A percentile compares a stretch with the other conserved stretches of the same genome.
Evolutionary conservation across 2,888 invertebrate species (phyloP).

Genomic region (Brachyptera risi): DNA sequence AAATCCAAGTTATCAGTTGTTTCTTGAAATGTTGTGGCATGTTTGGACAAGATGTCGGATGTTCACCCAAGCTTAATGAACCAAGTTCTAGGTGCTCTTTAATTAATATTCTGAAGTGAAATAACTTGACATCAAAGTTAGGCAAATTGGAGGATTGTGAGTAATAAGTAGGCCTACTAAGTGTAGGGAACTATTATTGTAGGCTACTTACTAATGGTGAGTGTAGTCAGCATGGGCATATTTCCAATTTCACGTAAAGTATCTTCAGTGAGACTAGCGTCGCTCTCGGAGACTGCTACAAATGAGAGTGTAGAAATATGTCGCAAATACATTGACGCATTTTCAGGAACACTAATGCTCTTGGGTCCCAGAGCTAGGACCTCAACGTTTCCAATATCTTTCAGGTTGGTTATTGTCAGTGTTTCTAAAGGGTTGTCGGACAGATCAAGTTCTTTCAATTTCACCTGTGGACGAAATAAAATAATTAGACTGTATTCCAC

Average conservation of each 20-base stretch:
- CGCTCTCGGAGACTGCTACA: neutral
- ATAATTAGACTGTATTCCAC: neutral
- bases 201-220: slow-evolving; percentile 13
- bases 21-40: no score
- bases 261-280: neutral
- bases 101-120: no score
- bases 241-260: slow-evolving; percentile 5
- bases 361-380: slow-evolving; percentile 9
- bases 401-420: neutral
- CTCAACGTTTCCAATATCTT: neutral
- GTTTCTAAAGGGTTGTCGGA: slow-evolving; percentile 24
- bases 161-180: no score
- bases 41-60: no score
- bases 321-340: slow-evolving; percentile 8
- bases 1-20: no score
- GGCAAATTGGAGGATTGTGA: no score
- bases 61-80: no score
- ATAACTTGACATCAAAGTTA: no score
- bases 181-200: no score
- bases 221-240: slow-evolving; percentile 2
- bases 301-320: slow-evolving; percentile 5
- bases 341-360: neutral
- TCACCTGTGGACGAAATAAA: neutral
- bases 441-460: slow-evolving; percentile 21
- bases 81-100: no score